Conservation (phyloP, 2,797 vertebrate species). For the Anas bernieri region DNA sequence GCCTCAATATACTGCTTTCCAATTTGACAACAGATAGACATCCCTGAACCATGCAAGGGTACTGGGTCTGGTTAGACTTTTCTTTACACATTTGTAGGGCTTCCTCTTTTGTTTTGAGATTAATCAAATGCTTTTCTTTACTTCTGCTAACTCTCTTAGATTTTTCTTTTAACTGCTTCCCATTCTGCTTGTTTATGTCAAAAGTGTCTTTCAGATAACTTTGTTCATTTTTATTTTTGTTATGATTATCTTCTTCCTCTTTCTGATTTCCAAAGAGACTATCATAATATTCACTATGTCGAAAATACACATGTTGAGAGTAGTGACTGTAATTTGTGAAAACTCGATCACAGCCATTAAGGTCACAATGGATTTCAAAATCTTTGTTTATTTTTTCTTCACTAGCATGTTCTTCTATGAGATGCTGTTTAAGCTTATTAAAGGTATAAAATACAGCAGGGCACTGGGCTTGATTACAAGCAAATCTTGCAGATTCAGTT, state of each 20-base stretch:
- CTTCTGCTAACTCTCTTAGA: constrained; percentile 80
- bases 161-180: constrained; percentile 69
- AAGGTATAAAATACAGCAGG: constrained; percentile 90
- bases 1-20: constrained; percentile 89
- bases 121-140: constrained; percentile 81
- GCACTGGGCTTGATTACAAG: constrained; percentile 90
- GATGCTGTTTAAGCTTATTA: constrained; percentile 90
- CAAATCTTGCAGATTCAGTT: constrained; percentile 81
- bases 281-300: constrained; percentile 87
- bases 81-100: constrained; percentile 96
- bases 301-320: constrained; percentile 89
- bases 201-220: constrained; percentile 55
- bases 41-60: constrained; percentile 94
- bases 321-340: constrained; percentile 88
- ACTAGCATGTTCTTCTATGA: constrained; percentile 81
- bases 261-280: constrained; percentile 88
- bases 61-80: constrained; percentile 85
- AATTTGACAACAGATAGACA: constrained; percentile 92
- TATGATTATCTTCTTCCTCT: constrained; percentile 83
- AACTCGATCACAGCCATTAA: constrained; percentile 88
- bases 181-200: constrained; percentile 62
- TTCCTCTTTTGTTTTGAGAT: constrained; percentile 90
- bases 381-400: constrained; percentile 80
- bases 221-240: constrained; percentile 78
- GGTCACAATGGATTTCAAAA: constrained; percentile 87